These are phyloP conservation scores for Chymomyza caudatula DNA, from an alignment of 2,888 invertebrate species.

Conservation along the genomic window DNA sequence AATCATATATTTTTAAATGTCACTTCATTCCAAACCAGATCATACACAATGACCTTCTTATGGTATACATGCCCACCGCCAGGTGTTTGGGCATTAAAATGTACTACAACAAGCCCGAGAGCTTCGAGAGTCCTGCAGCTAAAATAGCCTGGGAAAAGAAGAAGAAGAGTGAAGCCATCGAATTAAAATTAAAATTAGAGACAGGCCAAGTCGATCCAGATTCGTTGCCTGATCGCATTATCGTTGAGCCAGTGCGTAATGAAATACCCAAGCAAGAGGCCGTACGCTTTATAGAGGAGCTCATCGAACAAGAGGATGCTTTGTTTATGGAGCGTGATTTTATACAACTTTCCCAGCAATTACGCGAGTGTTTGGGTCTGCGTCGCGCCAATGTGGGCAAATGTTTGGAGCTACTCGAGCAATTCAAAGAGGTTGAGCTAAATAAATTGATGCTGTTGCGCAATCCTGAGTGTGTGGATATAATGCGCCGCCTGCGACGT, in stretches of 20 bases:
- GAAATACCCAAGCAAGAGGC: conserved; percentile 71
- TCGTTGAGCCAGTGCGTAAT: conserved; percentile 80
- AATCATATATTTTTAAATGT: not conserved
- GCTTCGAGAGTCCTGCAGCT: conserved; percentile 81
- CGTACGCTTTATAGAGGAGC: conserved; percentile 71
- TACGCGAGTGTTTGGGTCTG: conserved; percentile 76
- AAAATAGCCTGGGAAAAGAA: conserved; percentile 83
- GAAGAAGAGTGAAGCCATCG: conserved; percentile 82
- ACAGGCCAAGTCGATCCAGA: conserved; percentile 81
- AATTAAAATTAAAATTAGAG: conserved; percentile 82
- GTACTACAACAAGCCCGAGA: conserved; percentile 81
- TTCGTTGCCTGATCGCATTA: conserved; percentile 81
- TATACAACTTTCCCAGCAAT: conserved; percentile 70
- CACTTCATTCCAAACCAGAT: conserved; percentile 14
- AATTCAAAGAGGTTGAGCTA: conserved; percentile 78
- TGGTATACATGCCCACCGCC: conserved; percentile 82
- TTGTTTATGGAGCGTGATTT: conserved; percentile 74
- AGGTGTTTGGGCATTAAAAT: conserved; percentile 84
- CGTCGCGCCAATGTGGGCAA: conserved; percentile 83
- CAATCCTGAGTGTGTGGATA: conserved; percentile 88
- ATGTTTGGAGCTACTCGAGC: conserved; percentile 85
- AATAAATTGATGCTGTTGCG: conserved; percentile 88
- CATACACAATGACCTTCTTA: conserved; percentile 79
- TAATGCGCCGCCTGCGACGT: conserved; percentile 85
- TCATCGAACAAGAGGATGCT: conserved; percentile 74